Evolutionary conservation across 2,113 vertebrate genomes (phyloP), one percentile per base, ranked within the genome.

Genomic region (Myotis davidii): DNA sequence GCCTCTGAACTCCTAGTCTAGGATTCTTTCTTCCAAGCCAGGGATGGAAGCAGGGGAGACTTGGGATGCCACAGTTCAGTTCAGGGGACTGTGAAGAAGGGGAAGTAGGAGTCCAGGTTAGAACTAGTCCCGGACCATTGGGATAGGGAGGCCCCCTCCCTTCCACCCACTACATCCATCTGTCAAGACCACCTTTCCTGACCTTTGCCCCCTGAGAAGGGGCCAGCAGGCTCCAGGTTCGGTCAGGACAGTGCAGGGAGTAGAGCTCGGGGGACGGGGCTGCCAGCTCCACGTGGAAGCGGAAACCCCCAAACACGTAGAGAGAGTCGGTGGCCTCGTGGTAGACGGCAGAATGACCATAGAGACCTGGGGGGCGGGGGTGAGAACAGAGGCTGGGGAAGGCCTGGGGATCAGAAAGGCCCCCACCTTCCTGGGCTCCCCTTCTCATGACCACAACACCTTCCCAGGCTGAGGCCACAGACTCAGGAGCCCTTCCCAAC

Each of bases 291-390:
- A 99, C 99, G 0, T 99, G 99, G 91, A 99, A 99, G 67, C 99
- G 99, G 88, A 99, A 99, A 42, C 99, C 99, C n/a, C 99, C 99
- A 69, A 99, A 99, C 39, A 99, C 99, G 3, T 99, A 99, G 72
- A 99, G 96, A 4, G 99, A 99, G 94, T 99, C 99, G 0, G 99
- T 99, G 94, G 98, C 98, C 96, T 99, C 98, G 6, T 99, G 99
- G 96, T 99, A 99, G 27, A 99, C 98, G 0, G 99, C 99, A 0
- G 99, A 99, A 94, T 99, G 99, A 6, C 99, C 99, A 2, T 99
- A 99, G 87, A 99, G 98, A 96, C 99, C 99, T 99, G 94, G 25
- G 5, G 13, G 3, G 16, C 2, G 39, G 37, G 2, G 5, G 34
- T 8, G n/a, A 76, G 32, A 50, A 85, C 54, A 83, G 88, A 45